Percentiles rank a stretch among this genome's conserved stretches.
Evolutionary conservation across 2,113 vertebrate genomes (phyloP).

Genomic region (Pagrus major): DNA sequence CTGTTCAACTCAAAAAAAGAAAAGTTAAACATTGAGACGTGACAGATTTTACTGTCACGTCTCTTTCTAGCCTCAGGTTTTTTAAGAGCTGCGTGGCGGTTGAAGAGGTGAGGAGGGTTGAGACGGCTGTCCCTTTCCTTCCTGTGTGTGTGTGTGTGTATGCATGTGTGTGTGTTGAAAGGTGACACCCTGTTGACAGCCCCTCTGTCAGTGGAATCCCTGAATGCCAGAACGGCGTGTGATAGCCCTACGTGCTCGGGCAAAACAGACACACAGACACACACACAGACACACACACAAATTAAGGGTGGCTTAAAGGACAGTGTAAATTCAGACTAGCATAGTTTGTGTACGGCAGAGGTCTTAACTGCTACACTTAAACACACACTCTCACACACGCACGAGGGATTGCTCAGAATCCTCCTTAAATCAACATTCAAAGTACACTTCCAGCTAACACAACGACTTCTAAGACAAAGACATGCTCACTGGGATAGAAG

Average conservation of each 20-base stretch:
- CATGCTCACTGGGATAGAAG: constrained; percentile 25
- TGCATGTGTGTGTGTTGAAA: constrained; percentile 73
- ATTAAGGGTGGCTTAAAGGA: constrained; percentile 13
- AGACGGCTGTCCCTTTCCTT: constrained; percentile 64
- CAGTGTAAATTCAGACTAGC: constrained; percentile 27
- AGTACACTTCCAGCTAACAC: constrained; percentile 17
- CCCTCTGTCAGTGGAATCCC: constrained; percentile 74
- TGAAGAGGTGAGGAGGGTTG: constrained; percentile 30
- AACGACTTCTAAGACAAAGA: constrained; percentile 21
- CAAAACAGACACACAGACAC: constrained; percentile 35
- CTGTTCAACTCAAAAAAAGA: background rate
- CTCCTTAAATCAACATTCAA: constrained; percentile 27
- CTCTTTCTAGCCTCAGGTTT: constrained; percentile 42
- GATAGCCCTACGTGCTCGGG: constrained; percentile 48
- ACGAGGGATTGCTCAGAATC: background rate
- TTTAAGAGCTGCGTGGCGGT: constrained; percentile 8
- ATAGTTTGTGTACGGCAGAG: constrained; percentile 5
- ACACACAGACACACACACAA: constrained; percentile 17
- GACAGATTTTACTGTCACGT: background rate
- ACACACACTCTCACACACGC: constrained; percentile 37
- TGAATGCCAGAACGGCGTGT: constrained; percentile 67
- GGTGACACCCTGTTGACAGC: constrained; percentile 78
- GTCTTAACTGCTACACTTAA: constrained; percentile 2
- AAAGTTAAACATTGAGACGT: background rate
- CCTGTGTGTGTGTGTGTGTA: constrained; percentile 47